Evolutionary conservation across 2,113 vertebrate genomes (phyloP).

Genomic region (Semnopithecus entellus): DNA sequence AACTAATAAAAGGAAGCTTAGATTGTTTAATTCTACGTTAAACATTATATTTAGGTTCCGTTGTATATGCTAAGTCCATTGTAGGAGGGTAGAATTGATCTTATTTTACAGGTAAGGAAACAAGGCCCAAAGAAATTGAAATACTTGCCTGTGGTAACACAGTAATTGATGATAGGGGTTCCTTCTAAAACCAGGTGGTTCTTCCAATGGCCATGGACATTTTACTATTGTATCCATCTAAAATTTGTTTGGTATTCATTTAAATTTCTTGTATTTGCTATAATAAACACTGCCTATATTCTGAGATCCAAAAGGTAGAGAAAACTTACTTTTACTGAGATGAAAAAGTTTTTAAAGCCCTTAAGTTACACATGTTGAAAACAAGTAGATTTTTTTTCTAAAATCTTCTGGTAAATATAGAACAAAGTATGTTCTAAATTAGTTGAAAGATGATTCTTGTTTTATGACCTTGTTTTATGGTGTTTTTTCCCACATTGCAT

Average conservation of each 20-base stretch:
- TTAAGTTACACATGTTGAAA: not conserved
- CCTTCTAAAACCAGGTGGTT: not conserved
- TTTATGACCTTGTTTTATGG: conserved; percentile 2
- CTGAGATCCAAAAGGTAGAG: conserved; percentile 8
- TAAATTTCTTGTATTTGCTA: not conserved
- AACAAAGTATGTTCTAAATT: conserved; percentile 36
- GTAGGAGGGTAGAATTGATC: not conserved
- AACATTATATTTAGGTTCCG: not conserved
- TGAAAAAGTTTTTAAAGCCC: not conserved
- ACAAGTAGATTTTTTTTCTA: conserved; percentile 15
- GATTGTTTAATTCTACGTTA: not conserved
- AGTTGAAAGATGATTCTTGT: not conserved
- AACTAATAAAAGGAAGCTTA: not conserved
- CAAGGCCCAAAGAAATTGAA: not conserved
- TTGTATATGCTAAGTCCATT: not conserved
- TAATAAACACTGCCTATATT: not conserved
- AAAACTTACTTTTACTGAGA: not conserved
- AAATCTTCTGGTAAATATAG: not conserved
- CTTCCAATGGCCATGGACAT: not conserved
- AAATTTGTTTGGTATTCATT: conserved; percentile 27
- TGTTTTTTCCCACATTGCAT: not conserved
- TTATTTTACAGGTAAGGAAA: not conserved
- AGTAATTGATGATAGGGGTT: not conserved
- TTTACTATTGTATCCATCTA: not conserved
- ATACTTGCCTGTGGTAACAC: not conserved